Conservation (phyloP, 2,113 vertebrate species). For the Centrocercus urophasianus region DNA sequence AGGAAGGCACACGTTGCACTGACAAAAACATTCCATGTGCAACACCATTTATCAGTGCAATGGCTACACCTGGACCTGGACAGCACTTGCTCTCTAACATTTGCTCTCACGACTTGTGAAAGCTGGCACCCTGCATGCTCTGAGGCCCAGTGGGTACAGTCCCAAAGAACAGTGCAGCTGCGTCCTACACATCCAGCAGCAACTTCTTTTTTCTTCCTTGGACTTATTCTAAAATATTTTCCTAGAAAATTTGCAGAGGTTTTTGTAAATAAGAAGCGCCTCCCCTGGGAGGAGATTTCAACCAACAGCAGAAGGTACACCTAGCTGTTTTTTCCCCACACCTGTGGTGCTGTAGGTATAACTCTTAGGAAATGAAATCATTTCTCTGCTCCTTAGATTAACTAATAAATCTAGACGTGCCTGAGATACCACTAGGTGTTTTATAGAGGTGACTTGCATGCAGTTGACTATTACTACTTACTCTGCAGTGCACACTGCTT, state of each 20-base stretch:
- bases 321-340: neutral
- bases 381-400: neutral
- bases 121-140: neutral
- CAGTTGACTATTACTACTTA: slow-evolving; percentile 3
- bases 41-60: neutral
- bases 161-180: neutral
- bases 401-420: neutral
- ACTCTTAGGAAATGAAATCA: neutral
- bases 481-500: slow-evolving; percentile 15
- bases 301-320: neutral
- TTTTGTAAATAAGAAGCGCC: neutral
- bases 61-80: neutral
- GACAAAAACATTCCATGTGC: rapidly evolving
- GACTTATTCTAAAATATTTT: neutral
- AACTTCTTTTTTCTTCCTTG: neutral
- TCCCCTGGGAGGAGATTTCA: neutral
- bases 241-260: neutral
- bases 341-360: neutral
- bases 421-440: neutral
- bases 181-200: neutral
- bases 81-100: neutral
- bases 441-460: neutral
- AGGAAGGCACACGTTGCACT: neutral
- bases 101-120: neutral
- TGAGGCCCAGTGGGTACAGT: neutral